Percentiles rank a stretch among this genome's conserved stretches.
Evolutionary conservation across 2,888 invertebrate species (phyloP).

Genomic region (Biston betularia): DNA sequence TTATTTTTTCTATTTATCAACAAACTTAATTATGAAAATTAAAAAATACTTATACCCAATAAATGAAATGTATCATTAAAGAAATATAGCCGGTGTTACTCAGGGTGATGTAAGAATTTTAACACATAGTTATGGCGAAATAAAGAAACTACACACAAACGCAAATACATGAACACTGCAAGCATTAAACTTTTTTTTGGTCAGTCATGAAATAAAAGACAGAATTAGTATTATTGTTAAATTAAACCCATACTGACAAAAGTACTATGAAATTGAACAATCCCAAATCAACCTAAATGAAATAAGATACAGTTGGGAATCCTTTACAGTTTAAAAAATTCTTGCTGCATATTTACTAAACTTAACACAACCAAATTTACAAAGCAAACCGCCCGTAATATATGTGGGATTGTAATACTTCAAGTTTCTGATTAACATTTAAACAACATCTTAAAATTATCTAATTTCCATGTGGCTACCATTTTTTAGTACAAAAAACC

Average conservation of each 20-base stretch:
- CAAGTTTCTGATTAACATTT: conserved; percentile 60
- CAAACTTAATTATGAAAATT: too few species aligned
- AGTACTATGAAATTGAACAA: not conserved
- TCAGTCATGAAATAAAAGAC: too few species aligned
- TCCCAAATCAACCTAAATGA: not conserved
- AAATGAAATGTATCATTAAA: too few species aligned
- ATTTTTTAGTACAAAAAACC: conserved; percentile 55
- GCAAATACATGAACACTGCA: too few species aligned
- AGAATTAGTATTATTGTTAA: too few species aligned
- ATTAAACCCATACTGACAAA: not conserved
- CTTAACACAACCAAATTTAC: conserved; percentile 42
- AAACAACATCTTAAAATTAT: conserved; percentile 55
- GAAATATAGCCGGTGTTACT: too few species aligned
- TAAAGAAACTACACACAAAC: too few species aligned
- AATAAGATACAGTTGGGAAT: not conserved
- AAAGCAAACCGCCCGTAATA: conserved; percentile 64
- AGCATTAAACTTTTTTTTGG: too few species aligned
- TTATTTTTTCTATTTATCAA: too few species aligned
- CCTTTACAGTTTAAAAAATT: not conserved
- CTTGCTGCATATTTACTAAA: conserved; percentile 26
- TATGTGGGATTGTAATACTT: conserved; percentile 65
- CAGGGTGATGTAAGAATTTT: too few species aligned
- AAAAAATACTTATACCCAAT: too few species aligned
- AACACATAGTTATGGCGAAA: too few species aligned
- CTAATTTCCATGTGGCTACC: conserved; percentile 64